These are phyloP conservation scores for Synergus itoensis DNA, from an alignment of 2,888 invertebrate species.

Conservation along the genomic window DNA sequence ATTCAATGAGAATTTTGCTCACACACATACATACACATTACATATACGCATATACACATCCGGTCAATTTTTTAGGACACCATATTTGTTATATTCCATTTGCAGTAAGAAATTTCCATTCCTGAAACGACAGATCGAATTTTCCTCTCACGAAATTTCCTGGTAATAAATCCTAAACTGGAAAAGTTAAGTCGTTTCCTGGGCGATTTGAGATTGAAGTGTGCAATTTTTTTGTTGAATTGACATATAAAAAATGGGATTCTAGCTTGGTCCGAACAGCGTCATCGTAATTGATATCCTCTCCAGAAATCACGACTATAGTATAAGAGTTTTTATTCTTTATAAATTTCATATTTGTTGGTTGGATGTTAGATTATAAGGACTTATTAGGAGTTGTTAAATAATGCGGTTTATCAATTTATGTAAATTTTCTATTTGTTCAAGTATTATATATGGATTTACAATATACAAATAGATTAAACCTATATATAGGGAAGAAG, in stretches of 20 bases:
- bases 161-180: background rate
- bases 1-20: too few species aligned
- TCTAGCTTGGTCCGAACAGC: background rate
- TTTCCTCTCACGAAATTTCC: background rate
- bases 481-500: background rate
- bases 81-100: too few species aligned
- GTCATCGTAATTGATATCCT: constrained; percentile 13
- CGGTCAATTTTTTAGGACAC: too few species aligned
- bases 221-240: background rate
- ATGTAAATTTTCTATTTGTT: background rate
- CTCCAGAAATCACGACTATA: background rate
- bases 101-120: background rate
- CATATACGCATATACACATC: too few species aligned
- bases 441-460: background rate
- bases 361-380: too few species aligned
- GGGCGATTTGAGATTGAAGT: constrained; percentile 25
- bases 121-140: background rate
- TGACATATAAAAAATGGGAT: constrained; percentile 3
- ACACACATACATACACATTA: too few species aligned
- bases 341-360: background rate
- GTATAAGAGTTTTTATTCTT: background rate
- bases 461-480: background rate
- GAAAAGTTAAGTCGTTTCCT: constrained; percentile 19
- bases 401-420: too few species aligned
- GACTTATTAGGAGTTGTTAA: too few species aligned